phyloP scores from a whole-genome alignment of 1,140 invertebrate genomes.

The Agrilus planipennis region DNA sequence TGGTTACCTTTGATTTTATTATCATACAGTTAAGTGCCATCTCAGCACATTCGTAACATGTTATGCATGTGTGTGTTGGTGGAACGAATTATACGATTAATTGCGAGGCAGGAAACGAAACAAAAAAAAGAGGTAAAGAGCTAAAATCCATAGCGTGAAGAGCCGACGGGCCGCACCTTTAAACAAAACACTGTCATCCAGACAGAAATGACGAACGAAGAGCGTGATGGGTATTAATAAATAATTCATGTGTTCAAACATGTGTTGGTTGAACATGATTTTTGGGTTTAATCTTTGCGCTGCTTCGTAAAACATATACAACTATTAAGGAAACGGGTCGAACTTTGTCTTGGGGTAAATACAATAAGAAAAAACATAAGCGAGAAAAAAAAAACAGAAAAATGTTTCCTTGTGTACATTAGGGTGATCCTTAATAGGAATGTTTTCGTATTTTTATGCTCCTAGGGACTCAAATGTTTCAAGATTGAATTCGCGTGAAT shows the following conservation, averaged over 20 bases:
- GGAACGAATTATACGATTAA: no score
- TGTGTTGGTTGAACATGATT: slow-evolving; percentile 23
- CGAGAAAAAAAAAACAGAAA: not conserved
- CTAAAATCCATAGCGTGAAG: slow-evolving; percentile 18
- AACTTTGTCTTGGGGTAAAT: not conserved
- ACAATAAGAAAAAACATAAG: not conserved
- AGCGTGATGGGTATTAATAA: slow-evolving; percentile 22
- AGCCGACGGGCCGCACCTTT: slow-evolving; percentile 25
- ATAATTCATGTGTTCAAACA: slow-evolving; percentile 24
- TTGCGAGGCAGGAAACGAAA: no score
- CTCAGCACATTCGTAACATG: no score
- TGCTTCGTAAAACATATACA: slow-evolving; percentile 4
- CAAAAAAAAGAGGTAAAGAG: no score
- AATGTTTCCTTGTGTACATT: no score
- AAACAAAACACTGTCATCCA: slow-evolving; percentile 24
- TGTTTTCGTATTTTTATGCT: no score
- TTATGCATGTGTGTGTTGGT: no score
- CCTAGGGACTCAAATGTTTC: no score
- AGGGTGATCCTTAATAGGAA: no score
- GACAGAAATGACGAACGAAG: slow-evolving; percentile 23
- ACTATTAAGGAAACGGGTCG: not conserved
- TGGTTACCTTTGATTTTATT: no score
- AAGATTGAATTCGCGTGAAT: no score
- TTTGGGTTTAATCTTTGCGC: slow-evolving; percentile 13
- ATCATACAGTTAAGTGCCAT: no score